Evolutionary conservation across 2,888 invertebrate species (phyloP), one percentile per base, ranked within the genome.

Genomic region (Cerceris ruficornis): DNA sequence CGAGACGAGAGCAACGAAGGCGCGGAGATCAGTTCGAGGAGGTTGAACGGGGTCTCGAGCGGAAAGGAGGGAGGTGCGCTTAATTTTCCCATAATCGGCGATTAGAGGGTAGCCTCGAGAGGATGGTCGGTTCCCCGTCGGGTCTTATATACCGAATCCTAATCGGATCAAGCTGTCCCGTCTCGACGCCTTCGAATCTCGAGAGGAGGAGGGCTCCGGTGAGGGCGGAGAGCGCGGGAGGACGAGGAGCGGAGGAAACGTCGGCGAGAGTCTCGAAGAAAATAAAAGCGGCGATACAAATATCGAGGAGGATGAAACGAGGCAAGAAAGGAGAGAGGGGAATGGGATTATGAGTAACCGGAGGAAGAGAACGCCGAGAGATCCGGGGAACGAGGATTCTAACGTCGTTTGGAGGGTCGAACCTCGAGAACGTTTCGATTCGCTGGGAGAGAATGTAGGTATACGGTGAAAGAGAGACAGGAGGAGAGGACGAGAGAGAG

Each of bases 81-180:
- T 86, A 87, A 87, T 88, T 86, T 84, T 67, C 71, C 73, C 67
- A 75, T 86, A 84, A 88, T 85, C 74, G 81, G 65, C 77, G 82
- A 86, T 85, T 86, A 83, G 77, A 75, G 66, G 75, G 71, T 73
- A 64, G 39, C 62, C 49, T 14, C 65, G 15, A 2, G 70, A 57
- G 58, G 64, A 62, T 11, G 69, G 68, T 50, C 61, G 58, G 72
- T 43, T 68, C 39, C 72, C 69, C 76, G 83, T 87, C 80, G 84
- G 83, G 81, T 86, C 81, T 28, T 28, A 28, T 82, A 80, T 82
- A 85, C 82, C 75, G 86, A 86, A 87, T 86, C 83, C 81, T 86
- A 86, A 88, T 87, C 84, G 84, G 80, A 85, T 86, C 79, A 87
- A 74, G 80, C 74, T 76, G 69, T 77, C 54, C 52, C 76, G 78